Percentiles rank a stretch among this genome's conserved stretches.
phyloP scores from a whole-genome alignment of 2,113 vertebrate genomes.

The Paratilapia polleni region DNA sequence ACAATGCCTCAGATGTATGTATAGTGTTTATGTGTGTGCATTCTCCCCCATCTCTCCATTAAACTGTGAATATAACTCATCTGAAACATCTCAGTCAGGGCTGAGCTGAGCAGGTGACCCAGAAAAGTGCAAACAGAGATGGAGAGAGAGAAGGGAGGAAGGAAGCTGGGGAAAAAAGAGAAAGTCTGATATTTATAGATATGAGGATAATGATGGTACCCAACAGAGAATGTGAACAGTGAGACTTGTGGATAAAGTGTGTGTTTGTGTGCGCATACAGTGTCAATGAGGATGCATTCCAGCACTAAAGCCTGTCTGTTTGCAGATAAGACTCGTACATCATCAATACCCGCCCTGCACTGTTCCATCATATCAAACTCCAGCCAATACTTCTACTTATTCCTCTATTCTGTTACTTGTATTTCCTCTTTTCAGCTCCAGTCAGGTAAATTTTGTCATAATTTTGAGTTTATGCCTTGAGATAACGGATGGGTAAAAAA shows the following conservation, averaged over 20 bases:
- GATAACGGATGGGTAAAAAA: constrained; percentile 3
- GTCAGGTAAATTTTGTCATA: background rate
- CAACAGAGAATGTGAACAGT: constrained; percentile 49
- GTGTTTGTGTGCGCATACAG: background rate
- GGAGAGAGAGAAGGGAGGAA: constrained; percentile 44
- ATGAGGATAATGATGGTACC: constrained; percentile 63
- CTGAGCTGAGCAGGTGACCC: constrained; percentile 72
- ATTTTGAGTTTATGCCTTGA: constrained; percentile 10
- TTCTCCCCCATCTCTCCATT: background rate
- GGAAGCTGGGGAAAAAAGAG: constrained; percentile 25
- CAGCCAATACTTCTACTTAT: constrained; percentile 27
- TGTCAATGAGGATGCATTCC: constrained; percentile 32
- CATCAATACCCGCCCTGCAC: constrained; percentile 42
- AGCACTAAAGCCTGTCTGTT: constrained; percentile 54
- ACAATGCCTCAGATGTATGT: constrained; percentile 19
- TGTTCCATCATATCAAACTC: constrained; percentile 37
- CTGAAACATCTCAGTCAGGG: constrained; percentile 60
- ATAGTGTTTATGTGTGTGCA: background rate
- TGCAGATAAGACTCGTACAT: constrained; percentile 60
- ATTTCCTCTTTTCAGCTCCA: background rate
- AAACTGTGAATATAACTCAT: constrained; percentile 58
- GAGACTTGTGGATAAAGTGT: constrained; percentile 51
- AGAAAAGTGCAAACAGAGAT: constrained; percentile 65
- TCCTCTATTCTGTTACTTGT: background rate
- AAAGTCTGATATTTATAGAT: constrained; percentile 74